phyloP scores from a whole-genome alignment of 2,113 vertebrate species.

The Chloropsis hardwickii region DNA sequence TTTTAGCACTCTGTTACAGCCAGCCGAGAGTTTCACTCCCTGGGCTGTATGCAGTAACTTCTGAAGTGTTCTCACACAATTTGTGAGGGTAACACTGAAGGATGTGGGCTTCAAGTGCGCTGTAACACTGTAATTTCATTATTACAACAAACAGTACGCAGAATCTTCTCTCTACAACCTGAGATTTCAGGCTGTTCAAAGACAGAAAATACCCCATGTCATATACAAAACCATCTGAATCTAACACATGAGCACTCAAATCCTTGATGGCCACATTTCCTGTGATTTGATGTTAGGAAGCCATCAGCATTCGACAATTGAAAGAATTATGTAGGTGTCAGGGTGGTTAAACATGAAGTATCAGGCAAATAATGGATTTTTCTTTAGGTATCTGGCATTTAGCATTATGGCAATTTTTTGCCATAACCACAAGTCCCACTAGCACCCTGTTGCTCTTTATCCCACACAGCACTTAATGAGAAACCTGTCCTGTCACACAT shows the following conservation, averaged over 20 bases:
- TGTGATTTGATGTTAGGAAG: background rate
- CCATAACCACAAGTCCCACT: background rate
- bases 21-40: background rate
- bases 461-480: background rate
- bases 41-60: background rate
- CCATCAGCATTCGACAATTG: accelerated
- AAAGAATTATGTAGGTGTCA: background rate
- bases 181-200: background rate
- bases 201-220: background rate
- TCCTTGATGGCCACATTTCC: background rate
- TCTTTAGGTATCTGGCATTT: background rate
- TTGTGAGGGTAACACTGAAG: background rate
- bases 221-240: background rate
- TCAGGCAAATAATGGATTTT: background rate
- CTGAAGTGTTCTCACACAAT: background rate
- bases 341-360: background rate
- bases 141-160: background rate
- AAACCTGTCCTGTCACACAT: background rate
- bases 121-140: background rate
- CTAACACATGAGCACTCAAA: background rate
- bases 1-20: background rate
- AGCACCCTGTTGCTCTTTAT: background rate
- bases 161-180: background rate
- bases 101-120: background rate
- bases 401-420: background rate